Evolutionary conservation across 2,797 vertebrate genomes (phyloP).

Genomic region (Anguilla obscura): DNA sequence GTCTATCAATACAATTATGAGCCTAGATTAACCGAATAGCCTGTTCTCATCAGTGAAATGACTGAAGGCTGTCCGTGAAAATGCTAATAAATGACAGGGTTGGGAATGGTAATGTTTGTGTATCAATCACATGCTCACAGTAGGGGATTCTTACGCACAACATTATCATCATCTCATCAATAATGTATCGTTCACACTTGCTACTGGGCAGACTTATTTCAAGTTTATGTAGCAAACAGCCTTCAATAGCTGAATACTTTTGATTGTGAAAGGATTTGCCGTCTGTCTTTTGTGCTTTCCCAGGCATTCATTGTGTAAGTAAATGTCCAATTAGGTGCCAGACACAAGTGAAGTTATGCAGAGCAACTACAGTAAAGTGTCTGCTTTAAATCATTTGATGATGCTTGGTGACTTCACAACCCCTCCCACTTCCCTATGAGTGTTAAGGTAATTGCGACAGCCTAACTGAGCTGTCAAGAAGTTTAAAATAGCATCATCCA

Average conservation of each 20-base stretch:
- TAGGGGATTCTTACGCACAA: neutral
- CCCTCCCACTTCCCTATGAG: neutral
- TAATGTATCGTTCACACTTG: neutral
- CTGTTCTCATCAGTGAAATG: neutral
- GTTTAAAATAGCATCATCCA: neutral
- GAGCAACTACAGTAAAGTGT: neutral
- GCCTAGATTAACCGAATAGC: neutral
- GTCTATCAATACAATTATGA: neutral
- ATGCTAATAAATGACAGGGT: neutral
- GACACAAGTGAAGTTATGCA: neutral
- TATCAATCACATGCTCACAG: neutral
- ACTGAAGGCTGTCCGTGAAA: neutral
- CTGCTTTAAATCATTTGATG: neutral
- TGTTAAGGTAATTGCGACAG: conserved; percentile 12
- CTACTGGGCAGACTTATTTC: neutral
- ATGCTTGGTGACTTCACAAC: neutral
- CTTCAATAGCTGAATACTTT: neutral
- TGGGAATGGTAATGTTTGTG: neutral
- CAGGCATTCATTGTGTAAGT: neutral
- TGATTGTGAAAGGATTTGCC: neutral
- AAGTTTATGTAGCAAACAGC: neutral
- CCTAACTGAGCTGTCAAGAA: conserved; percentile 8
- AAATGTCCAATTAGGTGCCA: neutral
- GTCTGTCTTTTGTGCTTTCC: neutral
- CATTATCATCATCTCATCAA: neutral